Percentiles rank a stretch among this genome's conserved stretches.
Evolutionary conservation across 2,797 vertebrate species (phyloP).

Genomic region (Distichodus sexfasciatus): DNA sequence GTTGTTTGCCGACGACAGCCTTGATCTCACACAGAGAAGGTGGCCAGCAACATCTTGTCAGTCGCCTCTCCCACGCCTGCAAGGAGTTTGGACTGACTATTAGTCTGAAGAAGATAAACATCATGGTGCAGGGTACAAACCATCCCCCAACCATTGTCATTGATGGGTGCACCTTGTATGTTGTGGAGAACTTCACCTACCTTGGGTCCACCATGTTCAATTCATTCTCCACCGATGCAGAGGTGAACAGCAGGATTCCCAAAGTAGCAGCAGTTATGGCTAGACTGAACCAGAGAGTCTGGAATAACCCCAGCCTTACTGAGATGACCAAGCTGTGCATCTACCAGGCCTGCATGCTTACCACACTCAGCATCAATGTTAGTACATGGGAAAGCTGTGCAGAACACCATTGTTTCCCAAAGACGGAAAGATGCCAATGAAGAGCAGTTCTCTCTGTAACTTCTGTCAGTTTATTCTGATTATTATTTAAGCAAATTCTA

Average conservation of each 20-base stretch:
- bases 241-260: not conserved
- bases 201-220: not conserved
- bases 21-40: not conserved
- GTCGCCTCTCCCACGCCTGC: not conserved
- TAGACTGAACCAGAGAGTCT: not conserved
- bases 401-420: too few species aligned
- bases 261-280: not conserved
- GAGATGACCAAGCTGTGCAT: not conserved
- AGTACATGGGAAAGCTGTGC: too few species aligned
- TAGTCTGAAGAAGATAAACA: not conserved
- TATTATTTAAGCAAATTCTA: too few species aligned
- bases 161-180: not conserved
- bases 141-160: not conserved
- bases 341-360: not conserved
- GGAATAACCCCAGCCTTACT: not conserved
- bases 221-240: not conserved
- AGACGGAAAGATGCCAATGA: too few species aligned
- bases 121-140: not conserved
- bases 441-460: too few species aligned
- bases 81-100: not conserved
- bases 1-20: conserved; percentile 3
- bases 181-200: not conserved
- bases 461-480: too few species aligned
- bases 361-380: too few species aligned
- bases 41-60: not conserved